Evolutionary conservation across 2,797 vertebrate genomes (phyloP).

Genomic region (Craterocephalus amniculus): DNA sequence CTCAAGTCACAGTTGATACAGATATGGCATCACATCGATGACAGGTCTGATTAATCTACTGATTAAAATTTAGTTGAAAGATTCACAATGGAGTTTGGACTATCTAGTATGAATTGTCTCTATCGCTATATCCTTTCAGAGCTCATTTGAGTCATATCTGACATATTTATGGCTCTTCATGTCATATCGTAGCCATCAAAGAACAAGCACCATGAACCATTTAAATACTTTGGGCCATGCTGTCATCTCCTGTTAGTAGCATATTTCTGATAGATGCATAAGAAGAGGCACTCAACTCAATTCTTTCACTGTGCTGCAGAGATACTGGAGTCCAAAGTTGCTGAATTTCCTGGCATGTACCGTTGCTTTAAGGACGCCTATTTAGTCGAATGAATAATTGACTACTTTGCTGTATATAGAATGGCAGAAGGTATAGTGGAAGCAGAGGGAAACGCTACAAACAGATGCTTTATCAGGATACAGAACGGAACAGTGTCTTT

Average conservation of each 20-base stretch:
- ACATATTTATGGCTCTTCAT: conserved; percentile 83
- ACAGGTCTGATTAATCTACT: conserved; percentile 77
- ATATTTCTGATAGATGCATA: conserved; percentile 73
- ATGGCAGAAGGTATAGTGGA: conserved; percentile 29
- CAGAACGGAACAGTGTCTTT: conserved; percentile 46
- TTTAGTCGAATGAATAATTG: conserved; percentile 53
- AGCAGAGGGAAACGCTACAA: conserved; percentile 42
- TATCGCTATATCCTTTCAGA: conserved; percentile 73
- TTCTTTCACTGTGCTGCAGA: conserved; percentile 54
- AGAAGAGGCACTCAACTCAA: conserved; percentile 73
- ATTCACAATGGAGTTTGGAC: conserved; percentile 66
- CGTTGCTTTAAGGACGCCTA: conserved; percentile 31
- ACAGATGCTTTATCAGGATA: conserved; percentile 50
- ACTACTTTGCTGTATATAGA: conserved; percentile 41
- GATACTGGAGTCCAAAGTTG: conserved; percentile 31
- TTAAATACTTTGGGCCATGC: conserved; percentile 82
- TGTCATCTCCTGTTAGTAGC: conserved; percentile 77
- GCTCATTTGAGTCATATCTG: conserved; percentile 79
- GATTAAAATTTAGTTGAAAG: conserved; percentile 62
- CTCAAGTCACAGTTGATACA: conserved; percentile 60
- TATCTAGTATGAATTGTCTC: conserved; percentile 68
- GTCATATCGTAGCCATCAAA: conserved; percentile 78
- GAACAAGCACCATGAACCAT: conserved; percentile 78
- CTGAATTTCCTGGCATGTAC: conserved; percentile 39
- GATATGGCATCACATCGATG: conserved; percentile 75